Evolutionary conservation across 2,888 invertebrate species (phyloP).

Genomic region (Sinohyriopsis cumingii): DNA sequence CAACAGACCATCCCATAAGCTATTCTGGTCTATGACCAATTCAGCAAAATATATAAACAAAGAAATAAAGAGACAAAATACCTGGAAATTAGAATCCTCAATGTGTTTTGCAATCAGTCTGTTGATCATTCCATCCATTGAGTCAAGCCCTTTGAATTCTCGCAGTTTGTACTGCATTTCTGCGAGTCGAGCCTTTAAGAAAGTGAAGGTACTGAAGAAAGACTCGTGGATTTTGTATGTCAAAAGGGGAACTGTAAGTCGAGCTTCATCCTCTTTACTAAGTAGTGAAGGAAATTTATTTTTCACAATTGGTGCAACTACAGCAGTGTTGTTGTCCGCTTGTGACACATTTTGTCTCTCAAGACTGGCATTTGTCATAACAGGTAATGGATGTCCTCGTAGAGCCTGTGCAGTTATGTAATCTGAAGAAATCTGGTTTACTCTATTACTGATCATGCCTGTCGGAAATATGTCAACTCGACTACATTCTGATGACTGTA

Average conservation of each 20-base stretch:
- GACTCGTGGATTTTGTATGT: slow-evolving; percentile 62
- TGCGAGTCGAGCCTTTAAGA: slow-evolving; percentile 47
- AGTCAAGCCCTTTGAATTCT: slow-evolving; percentile 48
- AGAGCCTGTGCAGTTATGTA: slow-evolving; percentile 26
- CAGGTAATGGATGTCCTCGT: slow-evolving; percentile 6
- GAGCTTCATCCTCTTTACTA: slow-evolving; percentile 54
- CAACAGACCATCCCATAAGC: background rate
- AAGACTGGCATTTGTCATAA: slow-evolving; percentile 3
- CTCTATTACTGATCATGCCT: background rate
- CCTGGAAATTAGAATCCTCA: slow-evolving; percentile 36
- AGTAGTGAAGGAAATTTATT: slow-evolving; percentile 27
- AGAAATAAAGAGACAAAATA: slow-evolving; percentile 4
- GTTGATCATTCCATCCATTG: slow-evolving; percentile 59
- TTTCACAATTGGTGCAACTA: slow-evolving; percentile 42
- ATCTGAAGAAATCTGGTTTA: slow-evolving; percentile 25
- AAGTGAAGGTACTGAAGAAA: slow-evolving; percentile 59
- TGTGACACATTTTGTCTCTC: slow-evolving; percentile 16
- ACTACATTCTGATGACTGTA: too few species aligned
- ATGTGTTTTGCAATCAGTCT: slow-evolving; percentile 32
- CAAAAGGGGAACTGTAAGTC: slow-evolving; percentile 56
- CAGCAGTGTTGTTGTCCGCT: slow-evolving; percentile 41
- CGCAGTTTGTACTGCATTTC: slow-evolving; percentile 56
- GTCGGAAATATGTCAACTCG: too few species aligned
- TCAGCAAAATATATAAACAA: background rate
- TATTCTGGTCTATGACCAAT: background rate